A percentile compares a stretch with the other conserved stretches of the same genome.
Conservation (phyloP, 2,113 vertebrate genomes). For the Bufo bufo region DNA sequence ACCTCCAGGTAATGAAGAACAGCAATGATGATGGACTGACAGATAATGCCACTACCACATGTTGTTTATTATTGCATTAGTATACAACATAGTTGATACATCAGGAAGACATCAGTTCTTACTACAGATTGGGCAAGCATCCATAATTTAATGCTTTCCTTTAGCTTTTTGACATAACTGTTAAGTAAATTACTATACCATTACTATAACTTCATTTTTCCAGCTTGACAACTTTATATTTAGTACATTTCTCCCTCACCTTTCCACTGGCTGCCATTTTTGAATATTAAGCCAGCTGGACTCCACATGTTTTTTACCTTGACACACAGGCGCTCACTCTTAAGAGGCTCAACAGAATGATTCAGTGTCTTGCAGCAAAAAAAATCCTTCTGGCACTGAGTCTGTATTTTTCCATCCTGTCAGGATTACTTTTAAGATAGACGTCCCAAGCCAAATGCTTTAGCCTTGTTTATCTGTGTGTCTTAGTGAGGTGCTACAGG, state of each 20-base stretch:
- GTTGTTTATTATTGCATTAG: background rate
- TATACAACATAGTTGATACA: background rate
- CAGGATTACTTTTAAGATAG: slow-evolving; percentile 39
- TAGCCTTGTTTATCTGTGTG: slow-evolving; percentile 43
- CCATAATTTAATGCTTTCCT: background rate
- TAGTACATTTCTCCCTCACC: slow-evolving; percentile 38
- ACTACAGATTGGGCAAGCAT: background rate
- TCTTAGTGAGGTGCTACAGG: slow-evolving; percentile 41
- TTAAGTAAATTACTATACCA: background rate
- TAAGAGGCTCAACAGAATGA: slow-evolving; percentile 38
- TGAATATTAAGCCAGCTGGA: slow-evolving; percentile 31
- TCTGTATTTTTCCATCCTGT: slow-evolving; percentile 45
- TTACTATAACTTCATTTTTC: slow-evolving; percentile 32
- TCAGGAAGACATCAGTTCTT: background rate
- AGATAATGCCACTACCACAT: background rate
- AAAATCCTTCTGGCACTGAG: slow-evolving; percentile 27
- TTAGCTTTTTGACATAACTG: slow-evolving; percentile 10
- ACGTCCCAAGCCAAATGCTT: slow-evolving; percentile 27
- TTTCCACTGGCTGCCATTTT: slow-evolving; percentile 39
- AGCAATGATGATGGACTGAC: background rate
- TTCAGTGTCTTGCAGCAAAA: slow-evolving; percentile 25
- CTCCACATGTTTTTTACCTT: slow-evolving; percentile 48
- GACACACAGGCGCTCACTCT: slow-evolving; percentile 33
- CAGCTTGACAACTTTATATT: slow-evolving; percentile 36
- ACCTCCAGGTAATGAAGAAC: background rate